These are phyloP conservation scores for Steinernema scapterisci DNA, from an alignment of 2,888 invertebrate species.

Conservation along the genomic window DNA sequence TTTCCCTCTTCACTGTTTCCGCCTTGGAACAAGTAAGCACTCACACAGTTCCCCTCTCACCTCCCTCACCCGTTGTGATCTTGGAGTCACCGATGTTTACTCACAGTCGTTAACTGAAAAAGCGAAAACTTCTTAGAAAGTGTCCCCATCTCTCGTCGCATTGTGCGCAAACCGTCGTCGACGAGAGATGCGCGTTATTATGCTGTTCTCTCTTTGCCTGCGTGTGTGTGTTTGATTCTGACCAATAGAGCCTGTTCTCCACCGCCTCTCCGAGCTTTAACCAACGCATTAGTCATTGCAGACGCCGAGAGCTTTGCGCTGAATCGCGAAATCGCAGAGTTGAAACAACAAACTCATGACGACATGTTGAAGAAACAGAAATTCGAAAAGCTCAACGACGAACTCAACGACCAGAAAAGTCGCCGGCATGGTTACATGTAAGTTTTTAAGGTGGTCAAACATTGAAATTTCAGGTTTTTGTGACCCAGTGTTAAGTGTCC, in stretches of 20 bases:
- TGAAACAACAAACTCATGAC: conserved; percentile 52
- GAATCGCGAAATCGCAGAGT: conserved; percentile 42
- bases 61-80: too few species aligned
- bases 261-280: background rate
- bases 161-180: conserved; percentile 8
- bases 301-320: conserved; percentile 20
- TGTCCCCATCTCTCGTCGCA: background rate
- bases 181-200: background rate
- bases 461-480: conserved; percentile 18
- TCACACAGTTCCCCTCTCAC: too few species aligned
- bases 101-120: background rate
- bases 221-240: background rate
- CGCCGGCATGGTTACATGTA: conserved; percentile 59
- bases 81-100: background rate
- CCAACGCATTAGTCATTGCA: conserved; percentile 16
- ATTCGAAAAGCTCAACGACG: conserved; percentile 57
- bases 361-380: conserved; percentile 46
- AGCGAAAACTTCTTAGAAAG: background rate
- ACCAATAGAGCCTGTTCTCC: background rate
- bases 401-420: conserved; percentile 51
- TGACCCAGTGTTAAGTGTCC: background rate
- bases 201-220: background rate
- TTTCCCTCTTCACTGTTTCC: too few species aligned
- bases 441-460: conserved; percentile 36
- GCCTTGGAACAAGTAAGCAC: too few species aligned